Evolutionary conservation across 1,140 invertebrate species (phyloP), one percentile per base, ranked within the genome.

Genomic region (Meteorus sp.): DNA sequence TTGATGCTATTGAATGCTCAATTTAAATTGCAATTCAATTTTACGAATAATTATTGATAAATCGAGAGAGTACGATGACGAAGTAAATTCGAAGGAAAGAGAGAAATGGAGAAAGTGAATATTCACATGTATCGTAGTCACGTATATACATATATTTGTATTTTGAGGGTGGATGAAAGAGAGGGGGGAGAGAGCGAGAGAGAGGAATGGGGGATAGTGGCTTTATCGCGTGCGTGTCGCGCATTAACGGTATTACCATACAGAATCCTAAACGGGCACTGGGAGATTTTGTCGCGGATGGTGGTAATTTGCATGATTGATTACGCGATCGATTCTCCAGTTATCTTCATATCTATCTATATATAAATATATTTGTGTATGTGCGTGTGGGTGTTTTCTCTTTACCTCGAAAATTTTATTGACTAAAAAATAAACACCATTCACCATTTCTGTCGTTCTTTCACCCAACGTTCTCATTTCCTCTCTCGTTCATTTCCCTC

Each of bases 281-380:
- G 67, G 69, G 68, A 72, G 73, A 74, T 71, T 75, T 72, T 70
- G 66, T 58, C 55, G 66, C 64, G 60, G 52, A 70, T 64, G 61
- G 61, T 64, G 50, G 50, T 65, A 75, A 61, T 75, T 76, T 77
- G 71, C 75, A 76, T 77, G 75, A 76, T 76, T 77, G 73, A 77
- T 76, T 73, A 67, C 68, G 54, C 64, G 51, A 61, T 61, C 59
- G 59, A 61, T 61, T 55, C 41, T n/a, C 54, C 25, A 37, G 23
- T 33, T 50, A 56, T 56, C 47, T 52, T 33, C 6, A 15, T 52
- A 17, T 22, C 31, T 33, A 15, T 52, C 6, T 50, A 9, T 29
- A n/a, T n/a, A n/a, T n/a, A n/a, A n/a, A n/a, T n/a, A n/a, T n/a
- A n/a, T n/a, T n/a, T n/a, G n/a, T n/a, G n/a, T n/a, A n/a, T n/a